These are phyloP conservation scores for Melitaea athalia DNA, from an alignment of 2,888 invertebrate species.

Conservation along the genomic window DNA sequence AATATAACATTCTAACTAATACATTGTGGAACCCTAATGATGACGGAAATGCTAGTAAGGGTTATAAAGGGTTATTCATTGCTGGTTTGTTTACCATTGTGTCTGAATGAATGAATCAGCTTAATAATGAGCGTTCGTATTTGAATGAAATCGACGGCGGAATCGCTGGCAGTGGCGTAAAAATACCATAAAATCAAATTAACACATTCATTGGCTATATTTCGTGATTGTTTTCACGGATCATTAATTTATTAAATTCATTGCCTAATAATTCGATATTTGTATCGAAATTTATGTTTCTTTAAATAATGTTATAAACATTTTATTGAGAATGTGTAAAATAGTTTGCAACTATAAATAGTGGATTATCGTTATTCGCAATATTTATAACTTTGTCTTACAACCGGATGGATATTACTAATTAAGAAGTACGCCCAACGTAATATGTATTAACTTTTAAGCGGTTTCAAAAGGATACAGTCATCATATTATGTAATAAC, in stretches of 20 bases:
- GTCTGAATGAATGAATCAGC: constrained; percentile 26
- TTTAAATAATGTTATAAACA: not conserved
- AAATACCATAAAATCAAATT: constrained; percentile 29
- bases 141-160: constrained; percentile 23
- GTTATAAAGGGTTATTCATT: constrained; percentile 16
- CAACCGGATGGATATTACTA: too few relatives aligned
- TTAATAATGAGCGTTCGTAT: constrained; percentile 12
- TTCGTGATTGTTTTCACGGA: constrained; percentile 2
- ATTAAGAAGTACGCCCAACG: too few relatives aligned
- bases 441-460: too few relatives aligned
- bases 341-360: too few relatives aligned
- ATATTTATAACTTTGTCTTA: too few relatives aligned
- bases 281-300: not conserved
- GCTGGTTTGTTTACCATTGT: constrained; percentile 20
- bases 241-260: constrained; percentile 7
- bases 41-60: not conserved
- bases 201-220: constrained; percentile 1
- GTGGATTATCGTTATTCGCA: too few relatives aligned
- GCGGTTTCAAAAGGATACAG: too few relatives aligned
- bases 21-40: not conserved
- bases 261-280: not conserved
- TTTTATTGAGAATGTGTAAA: not conserved
- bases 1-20: too few relatives aligned
- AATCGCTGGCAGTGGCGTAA: constrained; percentile 13
- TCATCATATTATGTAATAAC: too few relatives aligned